Evolutionary conservation across 1,140 invertebrate genomes (phyloP).

Genomic region (Musca domestica): DNA sequence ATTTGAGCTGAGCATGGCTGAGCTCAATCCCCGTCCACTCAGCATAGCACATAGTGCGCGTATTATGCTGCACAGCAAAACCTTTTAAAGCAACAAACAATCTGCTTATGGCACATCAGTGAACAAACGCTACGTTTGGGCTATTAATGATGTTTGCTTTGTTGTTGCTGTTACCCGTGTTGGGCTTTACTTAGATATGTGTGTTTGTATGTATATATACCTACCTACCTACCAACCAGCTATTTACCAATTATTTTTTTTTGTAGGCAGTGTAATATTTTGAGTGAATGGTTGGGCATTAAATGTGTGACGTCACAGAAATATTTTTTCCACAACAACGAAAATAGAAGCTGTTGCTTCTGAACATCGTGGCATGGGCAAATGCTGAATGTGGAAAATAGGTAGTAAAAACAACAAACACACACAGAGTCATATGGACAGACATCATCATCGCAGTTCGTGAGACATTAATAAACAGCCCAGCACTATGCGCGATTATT

Average conservation of each 20-base stretch:
- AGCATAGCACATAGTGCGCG: no score
- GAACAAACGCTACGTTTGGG: no score
- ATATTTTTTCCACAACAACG: not conserved
- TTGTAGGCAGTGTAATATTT: no score
- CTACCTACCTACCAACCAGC: not conserved
- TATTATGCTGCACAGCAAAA: not conserved
- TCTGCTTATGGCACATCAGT: constrained; percentile 20
- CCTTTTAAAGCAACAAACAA: constrained; percentile 8
- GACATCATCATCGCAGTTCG: not conserved
- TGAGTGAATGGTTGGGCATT: not conserved
- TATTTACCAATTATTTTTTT: no score
- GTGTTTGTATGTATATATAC: not conserved
- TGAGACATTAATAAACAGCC: constrained; percentile 15
- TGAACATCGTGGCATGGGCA: not conserved
- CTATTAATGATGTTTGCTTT: not conserved
- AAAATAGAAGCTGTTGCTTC: constrained; percentile 18
- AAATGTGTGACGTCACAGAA: not conserved
- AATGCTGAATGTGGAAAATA: not conserved
- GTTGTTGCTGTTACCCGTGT: not conserved
- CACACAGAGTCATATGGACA: no score
- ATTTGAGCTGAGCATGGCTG: not conserved
- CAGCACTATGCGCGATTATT: not conserved
- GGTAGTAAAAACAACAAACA: not conserved
- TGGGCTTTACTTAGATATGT: not conserved
- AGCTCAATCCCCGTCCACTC: not conserved